phyloP scores from a whole-genome alignment of 2,797 vertebrate genomes.

The Cyprinodon diabolis region DNA sequence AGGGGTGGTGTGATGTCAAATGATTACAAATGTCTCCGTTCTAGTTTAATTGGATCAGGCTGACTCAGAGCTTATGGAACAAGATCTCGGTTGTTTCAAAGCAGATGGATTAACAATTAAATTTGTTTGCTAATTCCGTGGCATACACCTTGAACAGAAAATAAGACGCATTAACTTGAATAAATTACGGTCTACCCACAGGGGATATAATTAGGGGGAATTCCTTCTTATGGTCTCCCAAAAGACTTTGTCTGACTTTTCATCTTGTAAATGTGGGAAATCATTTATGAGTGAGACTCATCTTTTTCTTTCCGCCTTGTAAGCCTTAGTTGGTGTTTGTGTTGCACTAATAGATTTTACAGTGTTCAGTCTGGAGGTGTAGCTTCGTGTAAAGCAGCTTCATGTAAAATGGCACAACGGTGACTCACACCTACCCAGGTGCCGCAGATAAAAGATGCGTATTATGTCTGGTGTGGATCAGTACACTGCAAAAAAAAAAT shows the following conservation, averaged over 20 bases:
- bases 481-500: too few species aligned
- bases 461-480: too few species aligned
- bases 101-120: conserved; percentile 82
- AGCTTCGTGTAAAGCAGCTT: conserved; percentile 46
- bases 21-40: conserved; percentile 81
- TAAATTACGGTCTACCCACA: conserved; percentile 74
- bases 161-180: conserved; percentile 76
- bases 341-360: conserved; percentile 61
- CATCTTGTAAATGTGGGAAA: conserved; percentile 57
- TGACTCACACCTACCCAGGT: conserved; percentile 25
- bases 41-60: conserved; percentile 81
- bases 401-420: conserved; percentile 42
- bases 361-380: conserved; percentile 43
- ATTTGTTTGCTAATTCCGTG: conserved; percentile 76
- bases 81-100: conserved; percentile 79
- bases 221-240: conserved; percentile 66
- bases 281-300: conserved; percentile 46
- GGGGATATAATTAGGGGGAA: conserved; percentile 75
- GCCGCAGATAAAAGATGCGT: too few species aligned
- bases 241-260: conserved; percentile 70
- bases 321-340: conserved; percentile 51
- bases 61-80: conserved; percentile 80
- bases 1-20: conserved; percentile 72
- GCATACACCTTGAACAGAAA: conserved; percentile 77
- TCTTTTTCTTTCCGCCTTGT: conserved; percentile 52